These are phyloP conservation scores for Apis florea DNA, from an alignment of 1,140 invertebrate species.

Conservation along the genomic window DNA sequence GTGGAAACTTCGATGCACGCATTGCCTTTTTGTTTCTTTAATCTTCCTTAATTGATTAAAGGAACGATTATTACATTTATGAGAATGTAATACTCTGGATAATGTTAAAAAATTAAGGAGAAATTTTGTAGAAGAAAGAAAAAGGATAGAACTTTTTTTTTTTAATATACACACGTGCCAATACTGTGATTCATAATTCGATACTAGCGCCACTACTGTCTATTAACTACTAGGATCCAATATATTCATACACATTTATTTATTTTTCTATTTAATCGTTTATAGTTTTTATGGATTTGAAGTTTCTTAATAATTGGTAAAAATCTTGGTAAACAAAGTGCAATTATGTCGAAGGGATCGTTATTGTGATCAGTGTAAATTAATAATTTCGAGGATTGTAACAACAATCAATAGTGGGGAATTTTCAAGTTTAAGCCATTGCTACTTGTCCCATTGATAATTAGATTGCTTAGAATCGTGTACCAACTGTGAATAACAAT, in stretches of 20 bases:
- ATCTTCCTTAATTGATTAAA: neutral
- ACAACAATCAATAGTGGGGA: neutral
- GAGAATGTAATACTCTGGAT: neutral
- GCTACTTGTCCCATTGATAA: slow-evolving; percentile 27
- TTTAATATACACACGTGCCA: no score
- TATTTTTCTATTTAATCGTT: no score
- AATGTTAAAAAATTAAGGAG: neutral
- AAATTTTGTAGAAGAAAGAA: neutral
- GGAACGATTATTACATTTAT: neutral
- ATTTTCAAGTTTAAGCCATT: slow-evolving; percentile 35
- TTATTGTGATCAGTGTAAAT: neutral
- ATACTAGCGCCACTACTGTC: no score
- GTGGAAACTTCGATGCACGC: neutral
- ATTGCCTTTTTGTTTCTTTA: neutral
- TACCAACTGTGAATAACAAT: slow-evolving; percentile 54
- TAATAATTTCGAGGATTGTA: neutral
- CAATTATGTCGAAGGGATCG: neutral
- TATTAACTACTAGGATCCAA: no score
- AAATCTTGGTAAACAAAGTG: neutral
- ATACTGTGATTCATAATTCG: no score
- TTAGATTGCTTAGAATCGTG: slow-evolving; percentile 41
- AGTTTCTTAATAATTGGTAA: no score
- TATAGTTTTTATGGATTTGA: no score
- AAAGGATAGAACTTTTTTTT: no score
- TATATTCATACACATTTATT: no score